Percentiles rank a stretch among this genome's conserved stretches.
Evolutionary conservation across 1,140 invertebrate species (phyloP).

Genomic region (Holotrichia oblita): DNA sequence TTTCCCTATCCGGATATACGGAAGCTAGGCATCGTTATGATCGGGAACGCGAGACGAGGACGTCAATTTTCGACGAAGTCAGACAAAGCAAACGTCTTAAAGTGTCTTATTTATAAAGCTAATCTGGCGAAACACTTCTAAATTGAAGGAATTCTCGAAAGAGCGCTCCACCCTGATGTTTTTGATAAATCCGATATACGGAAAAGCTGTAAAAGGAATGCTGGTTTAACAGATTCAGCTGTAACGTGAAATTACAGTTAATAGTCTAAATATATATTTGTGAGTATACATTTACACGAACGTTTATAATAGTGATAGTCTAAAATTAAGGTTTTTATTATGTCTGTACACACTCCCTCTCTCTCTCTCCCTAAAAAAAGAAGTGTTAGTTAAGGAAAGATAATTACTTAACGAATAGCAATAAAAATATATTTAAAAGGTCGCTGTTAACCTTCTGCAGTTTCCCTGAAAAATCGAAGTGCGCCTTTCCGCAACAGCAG

Average conservation of each 20-base stretch:
- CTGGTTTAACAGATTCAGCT: not conserved
- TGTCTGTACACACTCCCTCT: too few species aligned
- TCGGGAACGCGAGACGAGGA: not conserved
- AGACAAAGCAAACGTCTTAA: conserved; percentile 31
- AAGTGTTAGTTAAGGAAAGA: too few species aligned
- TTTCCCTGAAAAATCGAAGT: conserved; percentile 19
- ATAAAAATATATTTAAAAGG: not conserved
- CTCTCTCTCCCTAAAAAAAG: too few species aligned
- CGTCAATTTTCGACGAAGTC: conserved; percentile 12
- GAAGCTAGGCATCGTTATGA: conserved; percentile 5
- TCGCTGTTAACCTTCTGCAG: not conserved
- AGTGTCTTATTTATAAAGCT: conserved; percentile 37
- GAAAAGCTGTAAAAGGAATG: not conserved
- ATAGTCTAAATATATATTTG: too few species aligned
- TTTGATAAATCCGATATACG: conserved; percentile 23
- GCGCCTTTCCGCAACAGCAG: not conserved
- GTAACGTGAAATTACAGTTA: too few species aligned
- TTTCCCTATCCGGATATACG: conserved; percentile 13
- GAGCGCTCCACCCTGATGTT: not conserved
- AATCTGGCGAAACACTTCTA: conserved; percentile 16
- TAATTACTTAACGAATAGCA: not conserved
- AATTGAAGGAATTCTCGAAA: conserved; percentile 30
- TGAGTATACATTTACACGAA: too few species aligned
- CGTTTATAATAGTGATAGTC: too few species aligned
- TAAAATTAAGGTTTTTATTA: too few species aligned